Evolutionary conservation across 1,140 invertebrate genomes (phyloP).

Genomic region (Colletes latitarsis): DNA sequence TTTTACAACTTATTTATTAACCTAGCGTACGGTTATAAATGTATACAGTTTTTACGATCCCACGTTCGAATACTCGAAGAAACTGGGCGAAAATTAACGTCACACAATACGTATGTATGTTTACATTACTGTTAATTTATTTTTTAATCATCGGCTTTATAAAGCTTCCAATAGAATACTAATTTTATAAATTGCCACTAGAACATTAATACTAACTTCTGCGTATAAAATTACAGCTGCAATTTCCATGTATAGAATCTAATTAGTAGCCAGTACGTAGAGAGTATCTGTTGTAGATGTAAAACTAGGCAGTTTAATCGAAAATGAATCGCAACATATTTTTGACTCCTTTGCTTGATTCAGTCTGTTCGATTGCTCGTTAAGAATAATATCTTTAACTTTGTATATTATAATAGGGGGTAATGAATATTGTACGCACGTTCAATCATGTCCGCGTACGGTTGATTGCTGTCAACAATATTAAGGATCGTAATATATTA

Average conservation of each 20-base stretch:
- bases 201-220: neutral
- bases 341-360: neutral
- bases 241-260: neutral
- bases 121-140: slow-evolving; percentile 2
- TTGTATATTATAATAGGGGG: neutral
- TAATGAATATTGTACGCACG: neutral
- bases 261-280: neutral
- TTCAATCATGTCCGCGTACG: neutral
- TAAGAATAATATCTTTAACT: neutral
- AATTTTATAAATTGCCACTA: neutral
- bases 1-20: slow-evolving; percentile 17
- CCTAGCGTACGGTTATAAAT: neutral
- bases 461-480: neutral
- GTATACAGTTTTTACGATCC: neutral
- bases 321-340: neutral
- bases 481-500: neutral
- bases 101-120: neutral
- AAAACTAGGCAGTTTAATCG: neutral
- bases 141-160: neutral
- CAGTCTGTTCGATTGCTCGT: neutral
- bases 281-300: neutral
- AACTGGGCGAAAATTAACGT: neutral
- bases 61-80: slow-evolving; percentile 5
- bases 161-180: neutral
- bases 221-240: neutral